Base-by-base conservation (phyloP, 1,140 invertebrate species). In the Achatina immaculata region DNA sequence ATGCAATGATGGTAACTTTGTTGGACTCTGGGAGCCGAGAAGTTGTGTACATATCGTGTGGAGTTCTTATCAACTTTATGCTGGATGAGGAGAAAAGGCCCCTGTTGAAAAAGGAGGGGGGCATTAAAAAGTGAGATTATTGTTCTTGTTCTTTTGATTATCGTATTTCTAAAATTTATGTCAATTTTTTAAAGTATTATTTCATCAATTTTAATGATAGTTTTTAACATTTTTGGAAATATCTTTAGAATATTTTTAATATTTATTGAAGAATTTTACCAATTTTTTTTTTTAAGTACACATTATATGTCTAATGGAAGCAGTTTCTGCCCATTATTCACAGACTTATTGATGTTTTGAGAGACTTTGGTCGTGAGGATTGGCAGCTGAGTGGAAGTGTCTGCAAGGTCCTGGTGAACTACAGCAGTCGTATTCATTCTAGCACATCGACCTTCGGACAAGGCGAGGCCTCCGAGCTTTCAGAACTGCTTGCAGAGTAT, bases 391-490 rank as follows among this genome's bases (percentile, higher is more conserved):
- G 92, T 11, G 93, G 91, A 81, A 89, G 94, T 79, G 92, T 94
- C 3, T 94, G 94, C 88, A 94, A 94, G 89, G 93, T 93, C 11
- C 86, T 95, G 28, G 95, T 95, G 94, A 95, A 95, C 90, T 94
- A 94, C 84, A 93, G 93, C 81, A 94, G 94, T 45, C 94, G 94
- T 51, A 90, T 91, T 55, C 90, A 87, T 34, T 90, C 88, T 78
- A 84, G 86, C 62, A 86, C 86, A 73, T 83, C 81, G 65, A 89
- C 84, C 66, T 90, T 90, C 83, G 90, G 90, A 0, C 85, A 88
- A 16, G 66, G 84, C 38, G 87, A 90, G 77, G 79, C 88, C 24
- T 81, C 86, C 42, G 85, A 90, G 65, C 85, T 91, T 21, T 62
- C 84, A 0, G 88, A 91, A 21, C 74, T 90, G 43, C 85, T 91